Base-by-base conservation (phyloP, 2,113 vertebrate genomes). In the Pteropus alecto region DNA sequence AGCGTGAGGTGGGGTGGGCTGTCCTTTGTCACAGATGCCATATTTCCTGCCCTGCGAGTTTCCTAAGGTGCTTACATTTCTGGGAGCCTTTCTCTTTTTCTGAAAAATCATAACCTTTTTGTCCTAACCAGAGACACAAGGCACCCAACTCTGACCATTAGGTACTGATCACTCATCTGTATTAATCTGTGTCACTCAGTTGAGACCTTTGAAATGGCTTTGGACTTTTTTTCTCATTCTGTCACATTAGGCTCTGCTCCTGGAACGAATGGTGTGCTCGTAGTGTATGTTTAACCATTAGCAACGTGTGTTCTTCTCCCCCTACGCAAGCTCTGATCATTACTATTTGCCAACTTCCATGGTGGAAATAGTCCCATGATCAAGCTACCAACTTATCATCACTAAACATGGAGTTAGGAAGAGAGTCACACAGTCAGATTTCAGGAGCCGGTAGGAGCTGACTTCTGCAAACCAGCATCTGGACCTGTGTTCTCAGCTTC, bases 381-480 rank as follows among this genome's bases (percentile, higher is more conserved):
- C 22, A 65, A 26, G 10, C 63, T n/a, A 19, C 18, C 74, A 63
- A 33, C 24, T 63, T 43, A 24, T 26, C 41, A 7, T 43, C 35
- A 19, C 67, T 78, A 58, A 63, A 56, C 7, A 1, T n/a, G 21
- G 43, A 43, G 3, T 54, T 67, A 73, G 33, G 43, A 78, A 51
- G 56, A 77, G 1, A 71, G 18, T 15, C 16, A 24, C 1, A 9
- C 6, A 1, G 0, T n/a, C 14, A 6, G 26, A 15, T n/a, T 54
- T 73, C 28, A 30, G 1, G 19, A 54, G 16, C 24, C n/a, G 24
- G 28, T 60, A 56, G 21, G 38, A 89, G 4, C 15, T 7, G 61
- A 54, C 21, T 35, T 35, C 14, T 51, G 61, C 46, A 70, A 22
- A 48, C 4, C 15, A 19, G 0, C 74, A 19, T 21, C 9, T 19